Evolutionary conservation across 37 sponge, comb jelly and placozoan species (phyloP).

Genomic region (Hormiphora californensis): DNA sequence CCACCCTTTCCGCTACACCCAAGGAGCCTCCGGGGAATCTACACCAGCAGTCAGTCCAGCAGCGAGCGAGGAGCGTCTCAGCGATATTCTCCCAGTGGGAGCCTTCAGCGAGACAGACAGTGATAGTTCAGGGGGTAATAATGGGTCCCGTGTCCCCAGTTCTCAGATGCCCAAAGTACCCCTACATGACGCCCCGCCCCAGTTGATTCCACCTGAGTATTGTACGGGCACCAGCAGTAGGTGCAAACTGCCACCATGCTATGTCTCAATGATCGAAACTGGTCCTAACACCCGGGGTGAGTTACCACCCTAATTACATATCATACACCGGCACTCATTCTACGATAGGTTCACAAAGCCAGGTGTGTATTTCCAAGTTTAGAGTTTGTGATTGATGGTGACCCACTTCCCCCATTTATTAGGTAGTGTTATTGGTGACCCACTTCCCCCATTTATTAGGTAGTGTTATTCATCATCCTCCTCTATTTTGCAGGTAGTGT

Average conservation of each 20-base stretch:
- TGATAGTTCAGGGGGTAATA: neutral
- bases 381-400: too few species aligned
- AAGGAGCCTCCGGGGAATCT: conserved; percentile 70
- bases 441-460: too few species aligned
- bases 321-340: too few species aligned
- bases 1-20: conserved; percentile 65
- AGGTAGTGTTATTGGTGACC: too few species aligned
- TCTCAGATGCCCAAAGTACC: neutral
- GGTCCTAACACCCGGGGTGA: conserved; percentile 50
- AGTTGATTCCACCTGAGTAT: conserved; percentile 63
- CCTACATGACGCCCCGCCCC: conserved; percentile 9
- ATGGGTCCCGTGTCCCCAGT: neutral
- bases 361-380: too few species aligned
- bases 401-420: too few species aligned
- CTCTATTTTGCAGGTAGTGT: conserved; percentile 58
- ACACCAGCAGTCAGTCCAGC: conserved; percentile 62
- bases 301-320: too few species aligned
- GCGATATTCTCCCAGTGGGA: conserved; percentile 15
- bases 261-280: conserved; percentile 74
- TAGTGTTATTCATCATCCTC: neutral
- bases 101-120: conserved; percentile 27
- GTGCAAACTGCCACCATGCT: conserved; percentile 60
- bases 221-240: conserved; percentile 59
- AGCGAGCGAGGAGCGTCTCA: conserved; percentile 59
- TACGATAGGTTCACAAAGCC: too few species aligned